phyloP scores from a whole-genome alignment of 2,113 vertebrate species.

The Platysteira castanea region DNA sequence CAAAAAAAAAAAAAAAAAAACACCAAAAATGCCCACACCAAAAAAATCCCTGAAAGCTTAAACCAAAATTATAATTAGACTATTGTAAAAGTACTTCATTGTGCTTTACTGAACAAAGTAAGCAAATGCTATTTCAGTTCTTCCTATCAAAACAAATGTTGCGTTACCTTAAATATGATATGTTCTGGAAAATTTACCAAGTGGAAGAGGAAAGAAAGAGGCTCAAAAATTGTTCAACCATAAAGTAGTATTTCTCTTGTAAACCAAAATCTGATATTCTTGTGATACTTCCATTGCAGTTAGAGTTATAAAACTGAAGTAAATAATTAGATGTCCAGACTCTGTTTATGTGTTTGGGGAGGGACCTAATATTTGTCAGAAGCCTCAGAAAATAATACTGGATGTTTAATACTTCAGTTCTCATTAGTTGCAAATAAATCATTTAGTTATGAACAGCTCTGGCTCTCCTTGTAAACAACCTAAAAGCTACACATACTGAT shows the following conservation, averaged over 20 bases:
- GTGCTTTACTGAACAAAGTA: neutral
- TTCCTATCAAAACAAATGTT: neutral
- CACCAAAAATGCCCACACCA: fast-evolving
- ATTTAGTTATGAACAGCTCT: neutral
- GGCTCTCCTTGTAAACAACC: neutral
- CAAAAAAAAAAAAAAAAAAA: neutral
- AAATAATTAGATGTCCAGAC: neutral
- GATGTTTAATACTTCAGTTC: neutral
- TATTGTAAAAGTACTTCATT: neutral
- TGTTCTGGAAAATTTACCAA: neutral
- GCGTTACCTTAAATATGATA: neutral
- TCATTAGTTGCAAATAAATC: neutral
- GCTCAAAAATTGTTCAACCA: neutral
- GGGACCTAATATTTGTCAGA: neutral
- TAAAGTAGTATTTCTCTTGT: neutral
- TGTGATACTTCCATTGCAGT: neutral
- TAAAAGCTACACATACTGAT: neutral
- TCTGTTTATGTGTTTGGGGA: neutral
- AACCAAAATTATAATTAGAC: neutral
- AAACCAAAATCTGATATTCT: neutral
- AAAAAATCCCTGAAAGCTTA: neutral
- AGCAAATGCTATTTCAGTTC: neutral
- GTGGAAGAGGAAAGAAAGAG: neutral
- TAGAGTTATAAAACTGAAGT: neutral
- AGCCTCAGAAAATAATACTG: neutral